Conservation (phyloP, 2,113 vertebrate species). For the Podarcis muralis region DNA sequence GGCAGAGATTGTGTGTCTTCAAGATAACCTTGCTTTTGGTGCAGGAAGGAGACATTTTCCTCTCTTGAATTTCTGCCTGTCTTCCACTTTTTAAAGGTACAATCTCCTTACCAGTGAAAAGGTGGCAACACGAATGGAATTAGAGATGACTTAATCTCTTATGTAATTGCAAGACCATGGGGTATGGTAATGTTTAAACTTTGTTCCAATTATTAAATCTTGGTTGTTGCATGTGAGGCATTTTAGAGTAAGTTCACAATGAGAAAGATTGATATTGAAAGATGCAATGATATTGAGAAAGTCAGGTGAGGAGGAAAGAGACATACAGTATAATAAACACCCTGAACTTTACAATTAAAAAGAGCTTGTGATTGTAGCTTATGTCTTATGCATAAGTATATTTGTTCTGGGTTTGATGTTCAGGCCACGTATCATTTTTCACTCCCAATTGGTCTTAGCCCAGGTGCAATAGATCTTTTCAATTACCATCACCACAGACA, state of each 20-base stretch:
- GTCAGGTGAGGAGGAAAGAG: slow-evolving; percentile 40
- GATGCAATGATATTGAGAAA: slow-evolving; percentile 40
- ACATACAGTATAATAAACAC: slow-evolving; percentile 34
- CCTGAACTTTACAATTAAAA: slow-evolving; percentile 42
- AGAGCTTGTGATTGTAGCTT: background rate
- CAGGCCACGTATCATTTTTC: background rate
- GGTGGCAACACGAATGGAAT: background rate
- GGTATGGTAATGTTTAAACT: background rate
- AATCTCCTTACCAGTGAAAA: background rate
- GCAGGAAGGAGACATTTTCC: background rate
- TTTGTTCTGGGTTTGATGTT: slow-evolving; percentile 12
- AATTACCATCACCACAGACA: slow-evolving; percentile 68
- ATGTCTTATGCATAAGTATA: background rate
- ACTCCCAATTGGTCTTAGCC: slow-evolving; percentile 38
- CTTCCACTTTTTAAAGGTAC: background rate
- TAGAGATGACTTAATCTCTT: background rate
- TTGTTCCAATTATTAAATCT: slow-evolving; percentile 39
- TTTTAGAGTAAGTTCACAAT: slow-evolving; percentile 24
- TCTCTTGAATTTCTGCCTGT: background rate
- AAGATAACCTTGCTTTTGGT: background rate
- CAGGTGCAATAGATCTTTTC: slow-evolving; percentile 67
- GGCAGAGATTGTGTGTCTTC: slow-evolving; percentile 23
- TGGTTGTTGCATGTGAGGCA: slow-evolving; percentile 38
- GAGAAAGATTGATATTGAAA: slow-evolving; percentile 45
- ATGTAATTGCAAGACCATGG: background rate